phyloP scores from a whole-genome alignment of 2,113 vertebrate species.

The Bubo bubo region DNA sequence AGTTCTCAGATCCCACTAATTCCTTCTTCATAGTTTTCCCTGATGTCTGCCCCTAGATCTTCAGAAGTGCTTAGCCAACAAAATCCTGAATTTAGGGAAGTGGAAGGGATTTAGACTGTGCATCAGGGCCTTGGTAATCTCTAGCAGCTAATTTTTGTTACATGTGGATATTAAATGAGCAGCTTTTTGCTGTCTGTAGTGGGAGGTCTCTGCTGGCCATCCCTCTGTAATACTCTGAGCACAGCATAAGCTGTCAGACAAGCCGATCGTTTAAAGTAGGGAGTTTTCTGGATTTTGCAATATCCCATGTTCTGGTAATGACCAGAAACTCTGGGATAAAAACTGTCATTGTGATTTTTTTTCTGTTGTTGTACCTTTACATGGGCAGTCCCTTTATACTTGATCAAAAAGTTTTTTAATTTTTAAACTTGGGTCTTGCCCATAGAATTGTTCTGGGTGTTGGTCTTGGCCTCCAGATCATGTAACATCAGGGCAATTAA shows the following conservation, averaged over 20 bases:
- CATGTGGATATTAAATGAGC: background rate
- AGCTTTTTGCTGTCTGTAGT: background rate
- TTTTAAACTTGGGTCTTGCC: background rate
- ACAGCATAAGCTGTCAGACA: background rate
- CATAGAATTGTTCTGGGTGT: background rate
- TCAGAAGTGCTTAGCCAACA: background rate
- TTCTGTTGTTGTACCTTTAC: background rate
- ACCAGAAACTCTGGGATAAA: background rate
- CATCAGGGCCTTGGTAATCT: background rate
- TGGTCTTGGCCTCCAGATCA: background rate
- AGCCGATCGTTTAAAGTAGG: background rate
- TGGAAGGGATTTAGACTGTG: background rate
- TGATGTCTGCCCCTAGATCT: background rate
- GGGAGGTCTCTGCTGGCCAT: background rate
- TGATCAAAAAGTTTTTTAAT: background rate
- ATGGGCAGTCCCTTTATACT: background rate
- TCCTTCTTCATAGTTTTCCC: background rate
- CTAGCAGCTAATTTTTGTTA: background rate
- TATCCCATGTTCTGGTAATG: background rate
- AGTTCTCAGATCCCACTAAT: background rate
- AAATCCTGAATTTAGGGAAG: background rate
- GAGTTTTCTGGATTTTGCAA: background rate
- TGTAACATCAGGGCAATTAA: background rate
- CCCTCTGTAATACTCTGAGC: background rate
- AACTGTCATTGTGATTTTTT: background rate